Conservation (phyloP, 2,888 invertebrate species). For the Aporophyla nigra region DNA sequence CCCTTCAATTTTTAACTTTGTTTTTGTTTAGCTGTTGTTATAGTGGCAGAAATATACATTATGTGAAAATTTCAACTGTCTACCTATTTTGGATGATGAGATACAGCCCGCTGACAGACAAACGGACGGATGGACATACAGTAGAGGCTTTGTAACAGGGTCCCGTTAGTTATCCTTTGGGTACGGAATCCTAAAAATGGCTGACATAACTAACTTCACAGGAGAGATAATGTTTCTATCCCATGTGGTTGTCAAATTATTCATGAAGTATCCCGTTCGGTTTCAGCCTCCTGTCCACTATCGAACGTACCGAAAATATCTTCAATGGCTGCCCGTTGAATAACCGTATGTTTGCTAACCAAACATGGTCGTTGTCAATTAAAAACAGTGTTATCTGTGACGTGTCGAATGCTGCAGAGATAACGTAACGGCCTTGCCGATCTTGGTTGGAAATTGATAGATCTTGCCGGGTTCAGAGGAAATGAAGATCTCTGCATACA, state of each 20-base stretch:
- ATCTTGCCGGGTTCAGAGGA: constrained; percentile 23
- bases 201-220: not conserved
- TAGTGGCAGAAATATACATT: too few relatives aligned
- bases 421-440: constrained; percentile 46
- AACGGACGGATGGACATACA: too few relatives aligned
- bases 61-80: too few relatives aligned
- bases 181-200: too few relatives aligned
- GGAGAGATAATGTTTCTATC: not conserved
- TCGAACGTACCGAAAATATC: not conserved
- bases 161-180: too few relatives aligned
- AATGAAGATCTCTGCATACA: not conserved
- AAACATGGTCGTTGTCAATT: constrained; percentile 63
- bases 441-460: constrained; percentile 25
- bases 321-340: not conserved
- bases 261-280: not conserved
- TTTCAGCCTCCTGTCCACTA: not conserved
- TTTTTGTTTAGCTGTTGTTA: too few relatives aligned
- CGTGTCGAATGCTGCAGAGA: constrained; percentile 50
- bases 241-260: too few relatives aligned
- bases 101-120: too few relatives aligned
- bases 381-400: constrained; percentile 68
- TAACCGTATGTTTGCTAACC: constrained; percentile 9
- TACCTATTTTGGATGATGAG: too few relatives aligned
- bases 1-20: too few relatives aligned
- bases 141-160: too few relatives aligned